Percentiles rank a stretch among this genome's conserved stretches.
Evolutionary conservation across 2,888 invertebrate genomes (phyloP).

Genomic region (Bursaphelenchus okinawaensis): DNA sequence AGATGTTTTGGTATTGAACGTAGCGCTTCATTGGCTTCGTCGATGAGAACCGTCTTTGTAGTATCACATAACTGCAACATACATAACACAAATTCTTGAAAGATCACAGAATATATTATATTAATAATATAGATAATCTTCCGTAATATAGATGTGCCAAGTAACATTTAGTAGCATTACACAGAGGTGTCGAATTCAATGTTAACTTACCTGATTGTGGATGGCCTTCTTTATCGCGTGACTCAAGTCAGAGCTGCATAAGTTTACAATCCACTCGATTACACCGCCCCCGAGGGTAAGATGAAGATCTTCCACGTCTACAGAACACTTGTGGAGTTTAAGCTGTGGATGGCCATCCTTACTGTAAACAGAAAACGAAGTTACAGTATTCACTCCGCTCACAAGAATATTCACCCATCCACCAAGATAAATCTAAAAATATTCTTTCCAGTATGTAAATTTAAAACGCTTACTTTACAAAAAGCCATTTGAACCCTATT

Average conservation of each 20-base stretch:
- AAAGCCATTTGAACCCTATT: no score
- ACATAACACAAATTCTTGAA: no score
- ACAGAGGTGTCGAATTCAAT: not conserved
- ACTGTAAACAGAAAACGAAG: slow-evolving; percentile 32
- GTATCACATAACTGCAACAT: slow-evolving; percentile 43
- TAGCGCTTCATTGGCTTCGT: slow-evolving; percentile 42
- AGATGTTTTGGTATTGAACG: slow-evolving; percentile 39
- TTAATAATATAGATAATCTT: no score
- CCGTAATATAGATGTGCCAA: no score
- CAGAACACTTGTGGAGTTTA: slow-evolving; percentile 25
- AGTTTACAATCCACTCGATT: slow-evolving; percentile 45
- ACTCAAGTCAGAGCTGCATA: slow-evolving; percentile 38
- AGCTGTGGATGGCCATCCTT: slow-evolving; percentile 41
- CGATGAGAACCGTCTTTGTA: slow-evolving; percentile 30
- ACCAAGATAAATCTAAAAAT: slow-evolving; percentile 33
- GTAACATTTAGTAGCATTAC: no score
- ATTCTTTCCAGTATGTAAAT: not conserved
- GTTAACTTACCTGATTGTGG: slow-evolving; percentile 30
- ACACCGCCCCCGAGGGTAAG: slow-evolving; percentile 46
- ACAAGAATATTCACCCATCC: slow-evolving; percentile 43
- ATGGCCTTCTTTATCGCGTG: slow-evolving; percentile 33
- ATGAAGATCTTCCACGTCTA: slow-evolving; percentile 31
- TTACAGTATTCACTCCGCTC: slow-evolving; percentile 34
- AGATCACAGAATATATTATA: no score
- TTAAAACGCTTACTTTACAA: not conserved